Evolutionary conservation across 2,888 invertebrate genomes (phyloP).

Genomic region (Latrodectus hesperus): DNA sequence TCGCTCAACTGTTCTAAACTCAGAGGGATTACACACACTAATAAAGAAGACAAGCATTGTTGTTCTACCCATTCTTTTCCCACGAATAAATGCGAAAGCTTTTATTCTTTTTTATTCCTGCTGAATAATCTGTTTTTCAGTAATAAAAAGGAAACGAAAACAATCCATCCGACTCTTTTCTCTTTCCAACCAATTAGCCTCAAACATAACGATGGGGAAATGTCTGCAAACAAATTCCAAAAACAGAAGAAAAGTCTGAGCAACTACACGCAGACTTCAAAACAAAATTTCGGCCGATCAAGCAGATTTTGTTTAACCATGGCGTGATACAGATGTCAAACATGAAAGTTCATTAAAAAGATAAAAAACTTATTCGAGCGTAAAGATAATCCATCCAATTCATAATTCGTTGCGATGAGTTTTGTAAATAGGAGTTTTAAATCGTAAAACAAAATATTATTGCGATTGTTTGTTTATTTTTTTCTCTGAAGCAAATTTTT

Average conservation of each 20-base stretch:
- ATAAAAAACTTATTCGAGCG: too few species aligned
- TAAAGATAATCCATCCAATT: too few species aligned
- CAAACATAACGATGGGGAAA: slow-evolving; percentile 1
- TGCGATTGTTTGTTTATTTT: too few species aligned
- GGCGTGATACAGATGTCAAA: background rate
- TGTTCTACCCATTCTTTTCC: background rate
- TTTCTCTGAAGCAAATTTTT: too few species aligned
- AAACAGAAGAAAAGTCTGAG: background rate
- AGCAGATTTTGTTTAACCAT: background rate
- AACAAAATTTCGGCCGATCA: background rate
- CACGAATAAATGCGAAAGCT: background rate
- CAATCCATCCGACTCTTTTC: background rate
- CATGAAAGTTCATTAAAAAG: background rate
- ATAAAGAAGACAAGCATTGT: slow-evolving; percentile 16
- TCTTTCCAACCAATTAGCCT: slow-evolving; percentile 40
- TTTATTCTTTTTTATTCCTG: slow-evolving; percentile 19
- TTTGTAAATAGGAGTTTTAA: too few species aligned
- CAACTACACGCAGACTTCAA: background rate
- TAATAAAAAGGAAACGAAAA: slow-evolving; percentile 3
- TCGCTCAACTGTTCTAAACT: slow-evolving; percentile 13
- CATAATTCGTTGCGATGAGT: too few species aligned
- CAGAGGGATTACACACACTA: background rate
- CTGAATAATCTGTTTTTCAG: background rate
- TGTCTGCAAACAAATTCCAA: background rate
- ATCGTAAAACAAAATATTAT: too few species aligned